Percentiles rank a stretch among this genome's conserved stretches.
Conservation (phyloP, 1,140 invertebrate species). For the Brachionus paranguensis region DNA sequence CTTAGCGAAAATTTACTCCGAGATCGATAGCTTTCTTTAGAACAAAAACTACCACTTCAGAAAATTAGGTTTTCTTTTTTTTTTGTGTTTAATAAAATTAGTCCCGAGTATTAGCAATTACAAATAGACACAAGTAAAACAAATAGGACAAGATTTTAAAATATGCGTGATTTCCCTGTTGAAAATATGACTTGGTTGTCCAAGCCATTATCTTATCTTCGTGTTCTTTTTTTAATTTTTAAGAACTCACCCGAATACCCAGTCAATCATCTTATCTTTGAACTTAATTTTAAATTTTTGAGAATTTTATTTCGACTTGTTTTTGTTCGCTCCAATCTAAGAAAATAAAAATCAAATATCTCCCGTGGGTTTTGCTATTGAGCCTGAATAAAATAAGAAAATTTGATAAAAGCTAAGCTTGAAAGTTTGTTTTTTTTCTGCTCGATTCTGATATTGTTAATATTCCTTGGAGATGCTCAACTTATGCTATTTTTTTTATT, state of each 20-base stretch:
- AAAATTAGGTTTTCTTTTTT: constrained; percentile 12
- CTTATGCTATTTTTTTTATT: background rate
- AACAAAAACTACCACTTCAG: background rate
- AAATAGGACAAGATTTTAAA: background rate
- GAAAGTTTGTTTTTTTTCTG: background rate
- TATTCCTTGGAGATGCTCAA: background rate
- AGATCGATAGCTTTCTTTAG: background rate
- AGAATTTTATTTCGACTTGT: background rate
- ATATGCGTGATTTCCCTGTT: constrained; percentile 15
- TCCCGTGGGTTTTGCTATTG: background rate
- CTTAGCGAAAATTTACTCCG: background rate
- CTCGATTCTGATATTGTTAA: background rate
- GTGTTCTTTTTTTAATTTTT: background rate
- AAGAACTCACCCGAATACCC: background rate
- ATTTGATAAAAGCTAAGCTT: background rate
- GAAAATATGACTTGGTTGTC: background rate
- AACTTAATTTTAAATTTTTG: background rate
- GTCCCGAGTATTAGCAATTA: background rate
- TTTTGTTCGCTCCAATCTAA: background rate
- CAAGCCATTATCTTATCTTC: constrained; percentile 7
- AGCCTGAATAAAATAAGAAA: background rate
- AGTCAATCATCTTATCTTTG: constrained; percentile 3
- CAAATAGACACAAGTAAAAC: constrained; percentile 19
- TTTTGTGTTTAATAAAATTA: background rate
- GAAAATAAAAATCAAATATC: background rate